Evolutionary conservation across 2,888 invertebrate species (phyloP), one percentile per base, ranked within the genome.

Genomic region (Venustoraphidia nigricollis): DNA sequence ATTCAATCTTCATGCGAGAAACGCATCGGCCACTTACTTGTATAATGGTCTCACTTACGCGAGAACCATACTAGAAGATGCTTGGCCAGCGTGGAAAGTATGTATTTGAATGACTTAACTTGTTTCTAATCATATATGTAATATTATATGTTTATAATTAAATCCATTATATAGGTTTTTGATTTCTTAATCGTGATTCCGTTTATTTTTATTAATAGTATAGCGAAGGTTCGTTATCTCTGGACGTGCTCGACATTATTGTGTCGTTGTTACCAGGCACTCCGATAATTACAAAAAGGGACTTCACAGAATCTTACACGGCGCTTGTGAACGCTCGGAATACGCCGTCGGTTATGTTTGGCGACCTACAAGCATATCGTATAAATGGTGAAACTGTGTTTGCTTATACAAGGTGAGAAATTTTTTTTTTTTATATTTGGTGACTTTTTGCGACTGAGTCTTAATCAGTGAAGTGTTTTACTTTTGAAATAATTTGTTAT

Each of bases 201-300:
- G 34, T 13, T 36, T 41, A 40, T 13, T 34, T 11, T 44, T 42
- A 10, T 49, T 9, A 36, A 38, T 46, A 45, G 45, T 45, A 48
- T 35, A 10, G 55, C 8, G 54, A 53, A 9, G 53, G 53, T 10
- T 42, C 50, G 36, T 57, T 68, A 51, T 60, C 66, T 17, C 51
- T 56, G 3, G 68, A 69, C 45, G 67, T 73, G 44, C 64, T 75
- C 36, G 78, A 81, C 17, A 75, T 84, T 59, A 74, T 93, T 59
- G 73, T 82, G 43, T 68, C 89, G 61, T 66, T 92, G 48, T 66
- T 95, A 53, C 88, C 88, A 0, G 93, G 92, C 41, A 78, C 84
- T 6, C 82, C 89, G 0, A 51, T 67, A 39, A 53, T 67, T 11
- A 27, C 27, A 6, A 27, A 27, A 27, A 27, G 27, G 6, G 27